Evolutionary conservation across 2,888 invertebrate genomes (phyloP).

Genomic region (Mesorhabditis sp.): DNA sequence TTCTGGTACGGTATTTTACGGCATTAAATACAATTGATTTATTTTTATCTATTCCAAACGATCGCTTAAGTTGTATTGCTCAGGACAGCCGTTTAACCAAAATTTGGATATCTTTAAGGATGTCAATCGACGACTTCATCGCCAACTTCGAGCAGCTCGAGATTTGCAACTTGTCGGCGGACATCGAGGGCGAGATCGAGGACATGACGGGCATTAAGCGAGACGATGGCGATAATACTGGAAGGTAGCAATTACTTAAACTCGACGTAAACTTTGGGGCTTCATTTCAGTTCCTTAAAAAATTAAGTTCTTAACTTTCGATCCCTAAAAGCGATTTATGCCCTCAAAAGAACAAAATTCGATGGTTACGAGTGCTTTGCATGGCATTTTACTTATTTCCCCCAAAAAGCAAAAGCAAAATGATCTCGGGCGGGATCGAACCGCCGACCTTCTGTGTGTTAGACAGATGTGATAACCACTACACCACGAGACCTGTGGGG

Average conservation of each 20-base stretch:
- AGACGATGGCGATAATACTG: conserved; percentile 81
- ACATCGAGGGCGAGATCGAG: conserved; percentile 70
- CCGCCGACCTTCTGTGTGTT: conserved; percentile 36
- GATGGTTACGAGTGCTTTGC: too few species aligned
- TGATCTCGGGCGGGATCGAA: conserved; percentile 32
- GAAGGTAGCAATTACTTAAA: conserved; percentile 61
- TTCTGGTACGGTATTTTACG: conserved; percentile 71
- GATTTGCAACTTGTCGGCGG: conserved; percentile 90
- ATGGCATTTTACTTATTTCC: too few species aligned
- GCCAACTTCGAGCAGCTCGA: conserved; percentile 78
- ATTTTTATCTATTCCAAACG: conserved; percentile 76
- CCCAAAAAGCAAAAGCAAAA: background rate
- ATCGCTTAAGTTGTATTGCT: conserved; percentile 74
- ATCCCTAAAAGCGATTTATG: conserved; percentile 6
- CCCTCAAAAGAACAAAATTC: too few species aligned
- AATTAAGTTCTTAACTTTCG: too few species aligned
- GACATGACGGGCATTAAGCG: conserved; percentile 43
- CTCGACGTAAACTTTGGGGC: conserved; percentile 18
- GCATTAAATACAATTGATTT: conserved; percentile 25
- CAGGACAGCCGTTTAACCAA: conserved; percentile 62
- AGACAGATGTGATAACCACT: conserved; percentile 35
- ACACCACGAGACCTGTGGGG: conserved; percentile 26
- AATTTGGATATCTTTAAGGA: conserved; percentile 72
- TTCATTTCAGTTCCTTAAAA: too few species aligned
- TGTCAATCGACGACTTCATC: conserved; percentile 82